Conservation (phyloP, 2,888 invertebrate species). For the Sclerodermus sp. region DNA sequence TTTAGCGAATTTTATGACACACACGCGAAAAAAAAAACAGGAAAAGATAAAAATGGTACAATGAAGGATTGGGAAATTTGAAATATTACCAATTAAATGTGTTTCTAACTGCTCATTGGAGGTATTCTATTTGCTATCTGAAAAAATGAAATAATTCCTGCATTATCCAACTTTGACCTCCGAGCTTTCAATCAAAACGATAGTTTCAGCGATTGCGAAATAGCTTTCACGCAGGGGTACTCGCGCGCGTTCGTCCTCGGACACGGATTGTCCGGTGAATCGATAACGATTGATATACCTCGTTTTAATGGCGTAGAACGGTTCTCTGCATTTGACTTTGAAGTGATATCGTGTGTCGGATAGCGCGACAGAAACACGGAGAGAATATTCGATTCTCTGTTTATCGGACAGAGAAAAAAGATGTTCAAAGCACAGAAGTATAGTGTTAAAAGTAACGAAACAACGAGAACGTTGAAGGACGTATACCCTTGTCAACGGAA, state of each 20-base stretch:
- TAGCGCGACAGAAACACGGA: conserved; percentile 5
- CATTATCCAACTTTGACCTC: neutral
- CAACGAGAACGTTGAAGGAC: conserved; percentile 38
- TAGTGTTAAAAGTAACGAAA: conserved; percentile 32
- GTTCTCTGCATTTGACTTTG: conserved; percentile 16
- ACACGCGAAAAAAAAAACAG: too few species aligned
- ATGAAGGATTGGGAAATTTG: too few species aligned
- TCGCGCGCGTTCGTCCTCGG: neutral
- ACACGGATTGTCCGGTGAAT: neutral
- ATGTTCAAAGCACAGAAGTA: conserved; percentile 26
- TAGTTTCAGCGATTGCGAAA: neutral
- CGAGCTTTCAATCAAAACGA: neutral
- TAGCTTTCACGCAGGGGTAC: neutral
- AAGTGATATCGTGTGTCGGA: conserved; percentile 30
- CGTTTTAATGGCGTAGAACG: conserved; percentile 14
- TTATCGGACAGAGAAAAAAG: conserved; percentile 8
- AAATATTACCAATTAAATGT: too few species aligned
- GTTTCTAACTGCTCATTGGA: too few species aligned
- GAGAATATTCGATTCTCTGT: conserved; percentile 9
- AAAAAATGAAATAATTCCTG: neutral
- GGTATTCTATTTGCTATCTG: too few species aligned
- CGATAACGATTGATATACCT: conserved; percentile 6
- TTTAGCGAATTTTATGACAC: too few species aligned
- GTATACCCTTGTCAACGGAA: conserved; percentile 30
- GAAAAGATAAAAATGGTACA: too few species aligned